These are phyloP conservation scores for Oreocharis arfaki DNA, from an alignment of 2,113 vertebrate genomes.

Conservation along the genomic window DNA sequence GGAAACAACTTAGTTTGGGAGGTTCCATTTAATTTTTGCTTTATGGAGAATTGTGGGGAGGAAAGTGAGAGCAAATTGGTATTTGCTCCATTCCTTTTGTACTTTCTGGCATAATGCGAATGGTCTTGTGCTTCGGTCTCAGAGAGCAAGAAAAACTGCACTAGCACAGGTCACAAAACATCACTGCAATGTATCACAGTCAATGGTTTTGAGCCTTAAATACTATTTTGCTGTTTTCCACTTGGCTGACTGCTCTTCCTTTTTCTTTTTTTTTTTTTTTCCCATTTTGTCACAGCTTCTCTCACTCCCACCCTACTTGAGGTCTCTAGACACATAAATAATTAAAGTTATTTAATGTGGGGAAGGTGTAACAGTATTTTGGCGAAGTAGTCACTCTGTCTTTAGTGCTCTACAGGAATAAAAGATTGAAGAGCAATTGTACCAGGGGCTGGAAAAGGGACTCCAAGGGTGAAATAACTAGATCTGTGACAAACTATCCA, in stretches of 20 bases:
- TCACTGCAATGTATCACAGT: neutral
- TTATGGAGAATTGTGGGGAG: neutral
- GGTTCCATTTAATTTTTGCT: neutral
- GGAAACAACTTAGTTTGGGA: neutral
- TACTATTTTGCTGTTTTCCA: neutral
- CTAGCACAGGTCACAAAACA: neutral
- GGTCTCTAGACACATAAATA: neutral
- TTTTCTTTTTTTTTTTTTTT: too few relatives aligned
- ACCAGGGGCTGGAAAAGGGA: neutral
- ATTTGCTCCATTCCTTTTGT: neutral
- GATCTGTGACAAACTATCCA: neutral
- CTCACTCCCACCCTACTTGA: accelerated
- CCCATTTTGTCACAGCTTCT: neutral
- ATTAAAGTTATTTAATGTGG: neutral
- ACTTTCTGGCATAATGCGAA: neutral
- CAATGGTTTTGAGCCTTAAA: neutral
- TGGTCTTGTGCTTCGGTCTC: neutral
- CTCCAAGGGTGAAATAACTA: neutral
- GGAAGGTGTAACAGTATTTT: neutral
- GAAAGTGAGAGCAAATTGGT: neutral
- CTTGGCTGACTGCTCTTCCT: neutral
- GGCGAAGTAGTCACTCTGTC: neutral
- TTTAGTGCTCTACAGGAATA: neutral
- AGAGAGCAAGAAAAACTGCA: neutral
- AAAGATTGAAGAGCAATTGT: neutral